phyloP scores from a whole-genome alignment of 1,140 invertebrate genomes.

The Pachypeltis micranthus region DNA sequence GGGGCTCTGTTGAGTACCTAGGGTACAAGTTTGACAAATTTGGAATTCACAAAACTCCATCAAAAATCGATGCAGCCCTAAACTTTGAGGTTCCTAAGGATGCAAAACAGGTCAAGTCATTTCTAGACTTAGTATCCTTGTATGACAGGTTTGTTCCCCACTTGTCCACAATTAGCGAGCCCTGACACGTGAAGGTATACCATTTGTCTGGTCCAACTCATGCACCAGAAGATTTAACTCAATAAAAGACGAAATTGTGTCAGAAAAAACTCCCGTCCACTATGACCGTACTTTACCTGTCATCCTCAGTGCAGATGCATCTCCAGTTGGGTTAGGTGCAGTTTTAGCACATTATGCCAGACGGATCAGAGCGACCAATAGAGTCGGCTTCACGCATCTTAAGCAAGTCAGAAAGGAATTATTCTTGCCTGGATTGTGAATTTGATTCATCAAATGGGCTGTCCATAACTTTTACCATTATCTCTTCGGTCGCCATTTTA shows the following conservation, averaged over 20 bases:
- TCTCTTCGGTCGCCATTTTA: slow-evolving; percentile 35
- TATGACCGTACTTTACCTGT: slow-evolving; percentile 21
- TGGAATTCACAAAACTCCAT: slow-evolving; percentile 15
- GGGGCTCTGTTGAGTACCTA: slow-evolving; percentile 2
- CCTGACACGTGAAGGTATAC: background rate
- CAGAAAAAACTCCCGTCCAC: slow-evolving; percentile 21
- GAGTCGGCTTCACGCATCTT: slow-evolving; percentile 29
- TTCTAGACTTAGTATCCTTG: slow-evolving; percentile 25
- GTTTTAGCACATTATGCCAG: slow-evolving; percentile 25
- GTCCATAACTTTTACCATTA: background rate
- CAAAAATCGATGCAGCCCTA: background rate
- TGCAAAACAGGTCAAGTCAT: slow-evolving; percentile 21
- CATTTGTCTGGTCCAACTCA: background rate
- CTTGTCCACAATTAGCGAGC: background rate
- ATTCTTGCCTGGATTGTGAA: slow-evolving; percentile 38
- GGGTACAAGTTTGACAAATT: slow-evolving; percentile 7
- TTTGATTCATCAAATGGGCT: slow-evolving; percentile 26
- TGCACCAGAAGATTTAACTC: background rate
- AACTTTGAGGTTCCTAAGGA: slow-evolving; percentile 15
- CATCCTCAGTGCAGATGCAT: slow-evolving; percentile 28
- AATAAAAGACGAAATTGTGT: slow-evolving; percentile 1
- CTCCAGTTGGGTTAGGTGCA: slow-evolving; percentile 26
- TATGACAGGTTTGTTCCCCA: slow-evolving; percentile 16
- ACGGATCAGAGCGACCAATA: background rate
- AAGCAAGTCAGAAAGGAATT: slow-evolving; percentile 32